phyloP scores from a whole-genome alignment of 2,888 invertebrate genomes.

The Dynastes tityus region DNA sequence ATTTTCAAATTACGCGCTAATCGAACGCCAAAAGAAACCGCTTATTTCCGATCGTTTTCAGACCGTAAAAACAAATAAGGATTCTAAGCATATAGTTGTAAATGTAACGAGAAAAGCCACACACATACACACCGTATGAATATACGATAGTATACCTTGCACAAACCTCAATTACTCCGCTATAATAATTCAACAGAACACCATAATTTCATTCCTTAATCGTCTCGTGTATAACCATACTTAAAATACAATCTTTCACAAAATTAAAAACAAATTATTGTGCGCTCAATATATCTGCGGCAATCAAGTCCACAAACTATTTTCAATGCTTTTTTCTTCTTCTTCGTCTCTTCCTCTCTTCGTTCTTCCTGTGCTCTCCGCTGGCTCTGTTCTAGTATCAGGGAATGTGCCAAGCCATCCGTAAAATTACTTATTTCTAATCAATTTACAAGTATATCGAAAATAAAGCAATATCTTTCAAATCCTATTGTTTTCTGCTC shows the following conservation, averaged over 20 bases:
- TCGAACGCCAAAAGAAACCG: slow-evolving; percentile 8
- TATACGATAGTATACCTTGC: background rate
- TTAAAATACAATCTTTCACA: slow-evolving; percentile 29
- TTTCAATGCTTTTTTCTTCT: slow-evolving; percentile 46
- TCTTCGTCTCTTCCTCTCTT: slow-evolving; percentile 32
- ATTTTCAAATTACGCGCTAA: slow-evolving; percentile 2
- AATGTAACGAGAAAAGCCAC: slow-evolving; percentile 28
- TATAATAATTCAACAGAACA: slow-evolving; percentile 20
- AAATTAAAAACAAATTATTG: slow-evolving; percentile 48
- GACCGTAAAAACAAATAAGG: slow-evolving; percentile 31
- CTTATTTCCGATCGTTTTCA: slow-evolving; percentile 28
- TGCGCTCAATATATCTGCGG: slow-evolving; percentile 40
- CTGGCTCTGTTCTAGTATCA: slow-evolving; percentile 32
- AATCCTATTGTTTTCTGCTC: slow-evolving; percentile 51
- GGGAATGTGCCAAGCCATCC: slow-evolving; percentile 60
- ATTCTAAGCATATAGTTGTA: slow-evolving; percentile 16
- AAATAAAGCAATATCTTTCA: slow-evolving; percentile 52
- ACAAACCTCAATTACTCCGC: slow-evolving; percentile 17
- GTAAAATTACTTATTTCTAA: slow-evolving; percentile 65
- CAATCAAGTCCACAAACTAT: slow-evolving; percentile 49
- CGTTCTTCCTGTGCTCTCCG: slow-evolving; percentile 6
- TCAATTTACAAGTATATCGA: slow-evolving; percentile 60
- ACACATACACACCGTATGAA: background rate
- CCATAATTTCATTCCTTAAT: slow-evolving; percentile 34
- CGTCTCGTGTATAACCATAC: slow-evolving; percentile 16